Base-by-base conservation (phyloP, 2,797 vertebrate genomes). In the Chelon labrosus region DNA sequence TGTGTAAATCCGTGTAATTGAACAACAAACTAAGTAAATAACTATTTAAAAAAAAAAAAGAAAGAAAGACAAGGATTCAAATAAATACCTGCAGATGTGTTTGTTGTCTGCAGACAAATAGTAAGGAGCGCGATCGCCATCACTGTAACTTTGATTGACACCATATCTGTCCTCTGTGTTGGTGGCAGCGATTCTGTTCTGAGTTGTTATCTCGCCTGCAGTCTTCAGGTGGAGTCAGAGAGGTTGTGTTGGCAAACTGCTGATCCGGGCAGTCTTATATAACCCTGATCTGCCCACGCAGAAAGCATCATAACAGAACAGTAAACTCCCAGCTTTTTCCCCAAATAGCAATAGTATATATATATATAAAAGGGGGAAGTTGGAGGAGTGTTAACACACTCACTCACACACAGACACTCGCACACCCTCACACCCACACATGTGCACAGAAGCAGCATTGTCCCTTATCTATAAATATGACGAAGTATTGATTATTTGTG, bases 51-150 rank as follows among this genome's bases (percentile, higher is more conserved):
- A n/a, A n/a, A 11, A 41, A 31, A 1, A 6, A 44, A 38, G 16
- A 12, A 37, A 35, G n/a, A 22, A 22, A 65, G 2, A n/a, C 2
- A 63, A 12, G 11, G n/a, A 73, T 16, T 0, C 22, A 47, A 56
- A 19, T 27, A n/a, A 67, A 58, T 82, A 94, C 93, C 83, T 53
- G 78, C 57, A 71, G 86, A 71, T 4, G 73, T 70, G 5, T 91
- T 27, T 55, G 69, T 20, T 10, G 19, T 41, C 57, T 91, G 52
- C 39, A 89, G 37, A 50, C 77, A 88, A n/a, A 92, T 1, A 14
- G 65, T 47, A 19, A 90, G 53, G 22, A 92, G 56, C 1, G 76
- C 13, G n/a, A 89, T 50, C 1, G 20, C 39, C 6, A 80, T 22
- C 46, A 35, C 57, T 4, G 60, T 7, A 38, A 56, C 82, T 80